Conservation (phyloP, 2,797 vertebrate genomes). For the Notolabrus celidotus region DNA sequence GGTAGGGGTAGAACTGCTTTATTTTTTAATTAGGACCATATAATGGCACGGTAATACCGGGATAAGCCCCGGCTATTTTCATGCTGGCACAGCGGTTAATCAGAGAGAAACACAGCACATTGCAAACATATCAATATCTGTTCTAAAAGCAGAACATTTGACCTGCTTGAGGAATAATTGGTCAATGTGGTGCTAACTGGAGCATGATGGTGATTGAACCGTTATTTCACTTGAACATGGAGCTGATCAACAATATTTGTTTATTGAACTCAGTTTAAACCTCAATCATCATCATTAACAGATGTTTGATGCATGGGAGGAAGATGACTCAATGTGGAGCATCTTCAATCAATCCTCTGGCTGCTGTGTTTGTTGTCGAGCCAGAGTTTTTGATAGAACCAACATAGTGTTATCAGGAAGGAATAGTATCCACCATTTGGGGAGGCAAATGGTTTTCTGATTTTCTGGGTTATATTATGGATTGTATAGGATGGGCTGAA, state of each 20-base stretch:
- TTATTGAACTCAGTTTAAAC: conserved; percentile 18
- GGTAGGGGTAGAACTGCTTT: conserved; percentile 78
- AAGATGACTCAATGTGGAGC: not conserved
- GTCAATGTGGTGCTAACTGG: conserved; percentile 61
- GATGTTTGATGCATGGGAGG: not conserved
- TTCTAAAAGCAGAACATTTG: conserved; percentile 41
- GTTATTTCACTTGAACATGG: conserved; percentile 51
- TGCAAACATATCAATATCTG: conserved; percentile 63
- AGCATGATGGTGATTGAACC: conserved; percentile 41
- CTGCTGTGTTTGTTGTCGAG: not conserved
- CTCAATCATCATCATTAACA: not conserved
- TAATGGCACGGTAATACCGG: conserved; percentile 68
- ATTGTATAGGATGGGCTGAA: no score
- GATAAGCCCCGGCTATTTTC: conserved; percentile 62
- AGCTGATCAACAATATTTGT: conserved; percentile 49
- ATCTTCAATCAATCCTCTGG: not conserved
- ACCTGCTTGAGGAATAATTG: conserved; percentile 52
- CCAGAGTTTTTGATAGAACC: not conserved
- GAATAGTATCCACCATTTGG: not conserved
- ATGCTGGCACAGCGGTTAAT: conserved; percentile 61
- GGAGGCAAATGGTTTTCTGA: no score
- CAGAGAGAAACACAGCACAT: conserved; percentile 52
- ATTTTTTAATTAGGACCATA: conserved; percentile 77
- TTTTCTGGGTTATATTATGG: no score
- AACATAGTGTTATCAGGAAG: not conserved